Conservation (phyloP, 2,113 vertebrate genomes). For the Progne subis region DNA sequence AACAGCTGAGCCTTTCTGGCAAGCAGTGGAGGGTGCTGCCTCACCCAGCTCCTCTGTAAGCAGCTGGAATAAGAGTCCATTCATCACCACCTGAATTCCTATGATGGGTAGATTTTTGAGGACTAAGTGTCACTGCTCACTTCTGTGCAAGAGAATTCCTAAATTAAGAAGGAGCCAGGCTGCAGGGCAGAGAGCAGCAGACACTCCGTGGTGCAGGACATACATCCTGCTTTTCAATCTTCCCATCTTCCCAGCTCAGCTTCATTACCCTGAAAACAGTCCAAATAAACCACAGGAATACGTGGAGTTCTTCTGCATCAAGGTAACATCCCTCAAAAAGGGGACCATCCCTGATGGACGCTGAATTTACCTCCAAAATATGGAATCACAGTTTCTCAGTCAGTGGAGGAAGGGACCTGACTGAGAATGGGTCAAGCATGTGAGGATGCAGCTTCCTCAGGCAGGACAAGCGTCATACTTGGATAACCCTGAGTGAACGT, state of each 20-base stretch:
- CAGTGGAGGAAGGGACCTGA: background rate
- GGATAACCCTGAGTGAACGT: background rate
- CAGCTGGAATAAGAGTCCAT: background rate
- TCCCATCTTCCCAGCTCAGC: background rate
- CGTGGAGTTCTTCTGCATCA: background rate
- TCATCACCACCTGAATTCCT: background rate
- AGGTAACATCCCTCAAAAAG: background rate
- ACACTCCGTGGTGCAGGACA: fast-evolving
- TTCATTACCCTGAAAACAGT: background rate
- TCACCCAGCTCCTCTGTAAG: background rate
- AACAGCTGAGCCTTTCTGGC: background rate
- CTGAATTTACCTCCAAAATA: background rate
- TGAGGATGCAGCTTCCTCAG: too few species aligned
- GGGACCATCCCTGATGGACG: background rate
- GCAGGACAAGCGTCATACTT: background rate
- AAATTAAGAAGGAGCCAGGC: background rate
- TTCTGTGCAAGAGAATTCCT: background rate
- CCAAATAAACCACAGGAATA: background rate
- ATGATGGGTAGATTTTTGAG: background rate
- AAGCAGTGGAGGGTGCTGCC: background rate
- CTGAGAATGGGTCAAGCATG: background rate
- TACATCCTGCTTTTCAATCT: background rate
- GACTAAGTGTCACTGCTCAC: background rate
- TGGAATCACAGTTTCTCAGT: background rate
- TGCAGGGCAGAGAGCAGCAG: background rate